phyloP scores from a whole-genome alignment of 2,888 invertebrate species.

The Tenthredo livida region DNA sequence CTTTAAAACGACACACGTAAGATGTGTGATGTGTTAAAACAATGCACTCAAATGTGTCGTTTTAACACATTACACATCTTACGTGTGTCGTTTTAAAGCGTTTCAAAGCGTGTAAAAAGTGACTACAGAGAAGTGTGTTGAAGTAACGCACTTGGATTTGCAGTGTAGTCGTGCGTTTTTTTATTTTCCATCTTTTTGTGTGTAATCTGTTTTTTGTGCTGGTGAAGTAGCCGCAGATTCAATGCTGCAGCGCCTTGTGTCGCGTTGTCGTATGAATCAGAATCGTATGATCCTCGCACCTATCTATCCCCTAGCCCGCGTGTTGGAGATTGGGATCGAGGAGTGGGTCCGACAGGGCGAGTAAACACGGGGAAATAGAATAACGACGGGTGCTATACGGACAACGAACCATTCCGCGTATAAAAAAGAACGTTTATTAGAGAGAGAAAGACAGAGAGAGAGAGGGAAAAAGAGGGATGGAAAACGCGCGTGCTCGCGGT shows the following conservation, averaged over 20 bases:
- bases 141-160: too few species aligned
- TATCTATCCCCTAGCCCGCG: not conserved
- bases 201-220: not conserved
- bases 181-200: not conserved
- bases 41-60: too few species aligned
- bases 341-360: constrained; percentile 39
- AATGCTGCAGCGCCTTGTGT: not conserved
- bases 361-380: not conserved
- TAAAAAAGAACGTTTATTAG: constrained; percentile 45
- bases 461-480: constrained; percentile 24
- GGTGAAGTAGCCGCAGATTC: not conserved
- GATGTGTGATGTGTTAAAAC: too few species aligned
- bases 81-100: too few species aligned
- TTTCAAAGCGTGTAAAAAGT: too few species aligned
- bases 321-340: constrained; percentile 18
- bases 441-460: not conserved
- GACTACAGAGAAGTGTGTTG: too few species aligned
- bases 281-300: not conserved
- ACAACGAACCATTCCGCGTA: constrained; percentile 37
- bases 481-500: constrained; percentile 49
- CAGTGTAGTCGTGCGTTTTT: too few species aligned
- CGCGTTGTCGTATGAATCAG: constrained; percentile 12
- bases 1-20: too few species aligned
- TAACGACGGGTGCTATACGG: constrained; percentile 4
- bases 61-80: too few species aligned